phyloP scores from a whole-genome alignment of 2,888 invertebrate species.

The Arctia plantaginis region DNA sequence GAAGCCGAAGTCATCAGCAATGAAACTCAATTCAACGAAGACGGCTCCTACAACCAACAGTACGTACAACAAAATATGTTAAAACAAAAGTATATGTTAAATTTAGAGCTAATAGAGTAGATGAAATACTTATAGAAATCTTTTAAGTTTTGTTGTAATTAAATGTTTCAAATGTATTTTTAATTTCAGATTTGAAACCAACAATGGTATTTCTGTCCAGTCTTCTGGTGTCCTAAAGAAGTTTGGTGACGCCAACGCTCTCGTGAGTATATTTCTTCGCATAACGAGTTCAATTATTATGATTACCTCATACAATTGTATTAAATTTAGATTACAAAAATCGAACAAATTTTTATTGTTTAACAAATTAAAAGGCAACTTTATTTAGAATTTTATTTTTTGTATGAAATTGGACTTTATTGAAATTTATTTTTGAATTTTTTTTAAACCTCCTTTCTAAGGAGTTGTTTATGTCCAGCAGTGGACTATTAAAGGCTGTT shows the following conservation, averaged over 20 bases:
- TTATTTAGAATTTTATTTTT: too few relatives aligned
- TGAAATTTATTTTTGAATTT: too few relatives aligned
- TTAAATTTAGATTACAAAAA: background rate
- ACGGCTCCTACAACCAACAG: slow-evolving; percentile 57
- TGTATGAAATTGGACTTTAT: too few relatives aligned
- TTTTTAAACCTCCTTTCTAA: too few relatives aligned
- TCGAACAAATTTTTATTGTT: too few relatives aligned
- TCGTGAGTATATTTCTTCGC: slow-evolving; percentile 58
- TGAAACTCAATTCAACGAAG: slow-evolving; percentile 49
- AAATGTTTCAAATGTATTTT: slow-evolving; percentile 4
- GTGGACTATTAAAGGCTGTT: too few relatives aligned
- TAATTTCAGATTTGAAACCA: slow-evolving; percentile 84
- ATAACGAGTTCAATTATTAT: background rate
- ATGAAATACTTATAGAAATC: background rate
- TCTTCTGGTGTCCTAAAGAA: slow-evolving; percentile 81
- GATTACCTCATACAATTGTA: background rate
- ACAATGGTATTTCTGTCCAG: slow-evolving; percentile 85
- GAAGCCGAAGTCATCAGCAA: slow-evolving; percentile 49
- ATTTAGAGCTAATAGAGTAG: background rate
- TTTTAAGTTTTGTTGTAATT: background rate
- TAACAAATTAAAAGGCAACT: too few relatives aligned
- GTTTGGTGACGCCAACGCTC: slow-evolving; percentile 63
- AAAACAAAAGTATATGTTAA: background rate
- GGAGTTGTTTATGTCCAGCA: too few relatives aligned
- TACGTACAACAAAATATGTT: slow-evolving; percentile 39